Percentiles rank a stretch among this genome's conserved stretches.
Evolutionary conservation across 92 coral and sea anemone species (phyloP).

Genomic region (Phymanthus crucifer): DNA sequence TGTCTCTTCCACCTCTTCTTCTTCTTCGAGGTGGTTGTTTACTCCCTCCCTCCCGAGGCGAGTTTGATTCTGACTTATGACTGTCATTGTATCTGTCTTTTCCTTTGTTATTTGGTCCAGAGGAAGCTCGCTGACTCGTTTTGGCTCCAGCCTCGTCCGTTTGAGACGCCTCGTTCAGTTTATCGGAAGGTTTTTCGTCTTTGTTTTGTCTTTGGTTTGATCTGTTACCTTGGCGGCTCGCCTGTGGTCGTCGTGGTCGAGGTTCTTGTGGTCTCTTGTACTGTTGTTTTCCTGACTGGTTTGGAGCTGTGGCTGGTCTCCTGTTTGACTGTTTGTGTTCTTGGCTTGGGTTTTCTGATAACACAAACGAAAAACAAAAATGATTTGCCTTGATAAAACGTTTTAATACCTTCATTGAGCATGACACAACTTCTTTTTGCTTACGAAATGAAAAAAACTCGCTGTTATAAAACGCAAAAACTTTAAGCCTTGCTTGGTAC

Average conservation of each 20-base stretch:
- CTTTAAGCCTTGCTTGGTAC: no score
- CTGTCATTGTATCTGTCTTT: neutral
- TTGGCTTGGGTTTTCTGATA: neutral
- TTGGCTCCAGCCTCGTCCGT: conserved; percentile 12
- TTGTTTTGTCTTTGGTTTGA: conserved; percentile 11
- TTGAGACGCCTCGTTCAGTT: neutral
- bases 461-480: no score
- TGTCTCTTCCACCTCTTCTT: neutral
- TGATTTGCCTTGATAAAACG: neutral
- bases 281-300: conserved; percentile 17
- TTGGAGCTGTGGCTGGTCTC: conserved; percentile 24
- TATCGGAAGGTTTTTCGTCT: conserved; percentile 5
- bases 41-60: conserved; percentile 12
- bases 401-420: neutral
- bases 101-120: neutral
- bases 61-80: conserved; percentile 9
- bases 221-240: conserved; percentile 17
- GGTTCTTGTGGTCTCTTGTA: conserved; percentile 1
- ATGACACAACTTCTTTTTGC: neutral
- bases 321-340: neutral
- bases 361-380: neutral
- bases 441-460: no score
- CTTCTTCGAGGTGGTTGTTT: conserved; percentile 15
- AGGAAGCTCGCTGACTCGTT: conserved; percentile 5
- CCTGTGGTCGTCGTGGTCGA: conserved; percentile 21